These are phyloP conservation scores for Melanchra persicariae DNA, from an alignment of 2,888 invertebrate species.

Conservation along the genomic window DNA sequence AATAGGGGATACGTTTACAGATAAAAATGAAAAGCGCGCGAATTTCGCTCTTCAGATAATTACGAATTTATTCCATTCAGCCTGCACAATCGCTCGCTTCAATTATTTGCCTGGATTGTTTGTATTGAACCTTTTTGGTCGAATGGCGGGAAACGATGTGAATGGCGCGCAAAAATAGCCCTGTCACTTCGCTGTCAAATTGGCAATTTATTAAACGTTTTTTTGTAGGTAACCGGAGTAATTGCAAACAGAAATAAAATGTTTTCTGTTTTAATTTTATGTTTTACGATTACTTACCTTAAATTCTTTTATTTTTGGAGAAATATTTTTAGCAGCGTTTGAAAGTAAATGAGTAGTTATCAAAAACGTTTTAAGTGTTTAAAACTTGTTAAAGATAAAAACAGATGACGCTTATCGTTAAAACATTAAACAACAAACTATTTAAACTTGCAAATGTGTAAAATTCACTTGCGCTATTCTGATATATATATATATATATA, in stretches of 20 bases:
- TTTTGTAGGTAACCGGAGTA: not conserved
- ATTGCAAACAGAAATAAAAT: slow-evolving; percentile 10
- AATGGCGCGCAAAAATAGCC: slow-evolving; percentile 26
- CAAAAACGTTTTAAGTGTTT: not conserved
- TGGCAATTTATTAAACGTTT: not conserved
- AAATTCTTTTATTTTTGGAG: not conserved
- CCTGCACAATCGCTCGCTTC: slow-evolving; percentile 35
- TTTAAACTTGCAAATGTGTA: not conserved
- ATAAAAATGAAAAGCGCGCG: slow-evolving; percentile 43
- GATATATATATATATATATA: too few relatives aligned
- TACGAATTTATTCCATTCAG: slow-evolving; percentile 48
- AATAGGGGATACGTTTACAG: slow-evolving; percentile 42
- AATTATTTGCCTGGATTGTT: slow-evolving; percentile 46
- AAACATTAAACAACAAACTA: not conserved
- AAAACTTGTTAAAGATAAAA: not conserved
- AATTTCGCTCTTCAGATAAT: slow-evolving; percentile 47
- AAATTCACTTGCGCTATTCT: too few relatives aligned
- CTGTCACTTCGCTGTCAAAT: slow-evolving; percentile 44
- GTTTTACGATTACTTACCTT: too few relatives aligned
- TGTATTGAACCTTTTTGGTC: slow-evolving; percentile 42
- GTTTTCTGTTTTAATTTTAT: not conserved
- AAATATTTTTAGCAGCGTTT: not conserved
- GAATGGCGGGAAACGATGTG: slow-evolving; percentile 8
- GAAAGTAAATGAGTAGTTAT: not conserved
- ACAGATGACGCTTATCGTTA: not conserved